Percentiles rank a stretch among this genome's conserved stretches.
These are phyloP conservation scores for Xiphorhynchus elegans DNA, from an alignment of 2,113 vertebrate species.

Conservation along the genomic window DNA sequence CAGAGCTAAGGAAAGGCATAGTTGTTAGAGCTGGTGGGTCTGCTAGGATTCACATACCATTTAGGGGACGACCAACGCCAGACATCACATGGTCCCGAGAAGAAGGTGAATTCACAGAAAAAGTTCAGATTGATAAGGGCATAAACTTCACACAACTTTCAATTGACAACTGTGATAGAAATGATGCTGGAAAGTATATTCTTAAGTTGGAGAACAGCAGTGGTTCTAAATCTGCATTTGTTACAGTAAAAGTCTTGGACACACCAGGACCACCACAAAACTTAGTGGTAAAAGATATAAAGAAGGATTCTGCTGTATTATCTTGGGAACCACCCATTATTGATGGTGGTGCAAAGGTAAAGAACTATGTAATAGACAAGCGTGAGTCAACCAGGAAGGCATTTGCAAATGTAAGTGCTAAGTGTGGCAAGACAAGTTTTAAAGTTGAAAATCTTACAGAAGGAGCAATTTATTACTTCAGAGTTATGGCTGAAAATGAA, in stretches of 20 bases:
- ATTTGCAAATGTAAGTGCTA: slow-evolving; percentile 90
- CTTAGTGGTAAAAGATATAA: slow-evolving; percentile 89
- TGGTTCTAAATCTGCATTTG: slow-evolving; percentile 94
- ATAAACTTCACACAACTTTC: slow-evolving; percentile 90
- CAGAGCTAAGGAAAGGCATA: slow-evolving; percentile 94
- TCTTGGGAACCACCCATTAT: slow-evolving; percentile 94
- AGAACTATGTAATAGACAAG: slow-evolving; percentile 95
- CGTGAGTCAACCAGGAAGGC: slow-evolving; percentile 95
- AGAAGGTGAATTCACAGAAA: slow-evolving; percentile 89
- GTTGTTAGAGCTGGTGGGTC: slow-evolving; percentile 90
- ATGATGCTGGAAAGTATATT: slow-evolving; percentile 95
- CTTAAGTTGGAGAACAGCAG: slow-evolving; percentile 92
- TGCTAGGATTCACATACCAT: slow-evolving; percentile 90
- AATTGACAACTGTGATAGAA: slow-evolving; percentile 92
- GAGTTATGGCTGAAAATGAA: slow-evolving; percentile 98
- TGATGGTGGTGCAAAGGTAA: slow-evolving; percentile 94
- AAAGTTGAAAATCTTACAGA: slow-evolving; percentile 92
- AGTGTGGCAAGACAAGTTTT: slow-evolving; percentile 93
- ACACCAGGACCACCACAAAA: slow-evolving; percentile 93
- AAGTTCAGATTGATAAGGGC: slow-evolving; percentile 89
- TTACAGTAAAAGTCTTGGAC: slow-evolving; percentile 93
- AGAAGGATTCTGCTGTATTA: slow-evolving; percentile 88
- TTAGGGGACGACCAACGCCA: slow-evolving; percentile 91
- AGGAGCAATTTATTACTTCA: slow-evolving; percentile 94
- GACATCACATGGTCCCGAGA: slow-evolving; percentile 94